Conservation (phyloP, 1,140 invertebrate genomes). For the Polyergus mexicanus region DNA sequence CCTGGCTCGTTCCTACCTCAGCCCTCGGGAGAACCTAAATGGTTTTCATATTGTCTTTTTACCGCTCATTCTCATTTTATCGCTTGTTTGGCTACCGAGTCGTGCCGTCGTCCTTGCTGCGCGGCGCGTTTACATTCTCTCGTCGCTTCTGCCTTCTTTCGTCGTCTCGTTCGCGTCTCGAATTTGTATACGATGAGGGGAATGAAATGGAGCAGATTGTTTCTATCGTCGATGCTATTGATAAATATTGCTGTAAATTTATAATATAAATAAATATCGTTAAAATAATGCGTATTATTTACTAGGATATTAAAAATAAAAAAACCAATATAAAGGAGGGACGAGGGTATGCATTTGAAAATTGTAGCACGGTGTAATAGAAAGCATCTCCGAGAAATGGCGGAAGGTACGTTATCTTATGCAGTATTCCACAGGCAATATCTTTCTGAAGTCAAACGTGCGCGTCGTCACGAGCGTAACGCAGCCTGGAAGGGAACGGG, state of each 20-base stretch:
- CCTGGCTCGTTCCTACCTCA: slow-evolving; percentile 74
- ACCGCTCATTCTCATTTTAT: slow-evolving; percentile 87
- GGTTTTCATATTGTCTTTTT: slow-evolving; percentile 87
- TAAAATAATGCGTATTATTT: neutral
- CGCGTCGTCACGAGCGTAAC: slow-evolving; percentile 64
- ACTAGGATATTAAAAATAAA: neutral
- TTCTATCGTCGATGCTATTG: neutral
- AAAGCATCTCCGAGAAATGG: neutral
- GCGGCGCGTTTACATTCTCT: slow-evolving; percentile 57
- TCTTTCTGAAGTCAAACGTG: slow-evolving; percentile 71
- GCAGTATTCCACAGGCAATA: slow-evolving; percentile 51
- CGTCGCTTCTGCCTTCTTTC: slow-evolving; percentile 14
- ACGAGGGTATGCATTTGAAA: neutral
- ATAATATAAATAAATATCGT: neutral
- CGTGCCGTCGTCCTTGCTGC: slow-evolving; percentile 60
- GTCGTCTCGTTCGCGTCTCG: slow-evolving; percentile 3
- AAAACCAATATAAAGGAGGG: neutral
- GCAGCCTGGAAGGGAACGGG: slow-evolving; percentile 26
- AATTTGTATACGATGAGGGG: slow-evolving; percentile 31
- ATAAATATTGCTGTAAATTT: neutral
- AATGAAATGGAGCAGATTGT: neutral
- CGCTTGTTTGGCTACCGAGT: slow-evolving; percentile 83
- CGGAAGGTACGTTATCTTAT: neutral
- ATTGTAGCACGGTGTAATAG: neutral
- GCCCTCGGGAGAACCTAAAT: slow-evolving; percentile 76